Evolutionary conservation across 2,797 vertebrate species (phyloP), one percentile per base, ranked within the genome.

Genomic region (Oreonectes daqikongensis): DNA sequence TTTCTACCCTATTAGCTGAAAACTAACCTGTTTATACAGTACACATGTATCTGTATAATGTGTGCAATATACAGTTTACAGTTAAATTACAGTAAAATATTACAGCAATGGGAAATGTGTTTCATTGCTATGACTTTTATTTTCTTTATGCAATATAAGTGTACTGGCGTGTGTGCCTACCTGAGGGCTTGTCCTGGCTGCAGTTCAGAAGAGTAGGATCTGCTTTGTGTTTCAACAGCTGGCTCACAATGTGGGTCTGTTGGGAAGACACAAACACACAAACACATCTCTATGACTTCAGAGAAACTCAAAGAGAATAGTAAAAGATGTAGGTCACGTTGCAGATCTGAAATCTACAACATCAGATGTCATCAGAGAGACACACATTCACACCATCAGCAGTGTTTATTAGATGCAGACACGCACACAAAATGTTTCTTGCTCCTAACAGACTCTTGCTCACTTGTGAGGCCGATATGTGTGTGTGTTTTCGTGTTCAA

Each of bases 171-270:
- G 72, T 67, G 12, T 74, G 11, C 42, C 42, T 89, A 98, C 97
- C 97, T 92, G 96, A 96, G 70, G 97, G 93, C 75, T 96, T 98
- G 87, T 98, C 96, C 78, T 95, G 94, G 85, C 93, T 95, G 90
- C 92, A 94, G 91, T 97, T 98, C 84, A 96, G 82, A 69, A 96
- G 90, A 78, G 90, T 93, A 0, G 96, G 96, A 86, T 98, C 93
- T 20, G 95, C 95, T 77, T 92, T 88, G 84, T 94, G 93, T 80
- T 87, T 89, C 88, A 98, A 82, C 80, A 99, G 95, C 80, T 94
- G 92, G 84, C 93, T 95, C 89, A 98, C 94, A 83, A 98, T 91
- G 85, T 82, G 92, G 4, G 92, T 92, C 97, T 99, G 92, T 74
- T 87, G 17, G 28, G 57, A 67, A 67, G 22, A 67, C 22, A 55